phyloP scores from a whole-genome alignment of 2,888 invertebrate species.

The Steromphala cineraria region DNA sequence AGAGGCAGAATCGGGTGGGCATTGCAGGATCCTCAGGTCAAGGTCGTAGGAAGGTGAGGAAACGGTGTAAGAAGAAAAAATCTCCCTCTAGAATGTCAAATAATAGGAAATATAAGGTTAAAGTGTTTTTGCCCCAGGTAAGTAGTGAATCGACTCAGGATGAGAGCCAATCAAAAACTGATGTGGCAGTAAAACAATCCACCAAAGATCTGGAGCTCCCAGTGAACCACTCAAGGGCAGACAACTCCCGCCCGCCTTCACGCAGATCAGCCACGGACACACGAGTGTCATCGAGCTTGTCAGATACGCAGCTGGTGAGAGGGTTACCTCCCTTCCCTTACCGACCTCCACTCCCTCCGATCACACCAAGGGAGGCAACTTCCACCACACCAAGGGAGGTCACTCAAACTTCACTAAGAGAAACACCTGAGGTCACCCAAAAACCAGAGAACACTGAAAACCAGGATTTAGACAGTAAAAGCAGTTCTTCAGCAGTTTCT shows the following conservation, averaged over 20 bases:
- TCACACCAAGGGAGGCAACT: not conserved
- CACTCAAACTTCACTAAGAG: no score
- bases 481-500: no score
- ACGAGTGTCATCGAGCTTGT: not conserved
- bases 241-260: not conserved
- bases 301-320: not conserved
- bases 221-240: not conserved
- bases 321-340: constrained; percentile 13
- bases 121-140: not conserved
- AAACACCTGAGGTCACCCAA: no score
- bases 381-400: no score
- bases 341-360: not conserved
- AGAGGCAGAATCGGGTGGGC: constrained; percentile 50
- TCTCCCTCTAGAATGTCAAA: not conserved
- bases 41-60: constrained; percentile 47
- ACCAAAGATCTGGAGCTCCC: not conserved
- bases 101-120: not conserved
- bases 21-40: constrained; percentile 35
- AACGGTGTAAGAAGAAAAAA: constrained; percentile 35
- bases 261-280: not conserved
- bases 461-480: no score
- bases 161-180: not conserved
- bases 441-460: no score
- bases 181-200: no score
- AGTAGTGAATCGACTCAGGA: not conserved